A percentile compares a stretch with the other conserved stretches of the same genome.
phyloP scores from a whole-genome alignment of 2,797 vertebrate genomes.

The Oreochromis mossambicus region DNA sequence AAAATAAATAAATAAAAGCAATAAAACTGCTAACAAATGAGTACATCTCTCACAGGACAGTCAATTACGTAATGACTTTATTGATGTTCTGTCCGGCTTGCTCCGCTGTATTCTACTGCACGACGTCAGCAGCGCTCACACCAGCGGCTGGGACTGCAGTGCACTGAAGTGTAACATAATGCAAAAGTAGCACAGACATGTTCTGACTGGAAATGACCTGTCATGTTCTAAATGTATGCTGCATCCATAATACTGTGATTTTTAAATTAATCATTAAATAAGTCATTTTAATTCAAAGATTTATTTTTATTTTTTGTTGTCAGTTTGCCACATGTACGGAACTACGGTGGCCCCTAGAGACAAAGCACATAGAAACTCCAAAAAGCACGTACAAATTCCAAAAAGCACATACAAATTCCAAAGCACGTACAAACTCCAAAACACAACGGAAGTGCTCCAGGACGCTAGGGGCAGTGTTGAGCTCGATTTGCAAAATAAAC shows the following conservation, averaged over 20 bases:
- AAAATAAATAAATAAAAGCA: not conserved
- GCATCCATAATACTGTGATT: not conserved
- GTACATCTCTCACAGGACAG: constrained; percentile 22
- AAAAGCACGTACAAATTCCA: not conserved
- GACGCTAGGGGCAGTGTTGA: not conserved
- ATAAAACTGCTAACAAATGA: constrained; percentile 41
- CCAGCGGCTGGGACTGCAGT: not conserved
- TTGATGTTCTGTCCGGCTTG: constrained; percentile 44
- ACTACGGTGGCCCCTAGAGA: not conserved
- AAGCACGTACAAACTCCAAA: not conserved
- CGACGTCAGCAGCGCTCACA: constrained; percentile 40
- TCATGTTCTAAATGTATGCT: not conserved
- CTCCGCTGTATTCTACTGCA: constrained; percentile 12
- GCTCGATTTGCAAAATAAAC: not conserved
- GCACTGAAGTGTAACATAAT: constrained; percentile 5
- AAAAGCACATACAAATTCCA: rapidly evolving
- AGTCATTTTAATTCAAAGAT: not conserved
- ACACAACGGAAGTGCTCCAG: not conserved
- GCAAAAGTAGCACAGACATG: constrained; percentile 24
- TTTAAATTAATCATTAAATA: not conserved
- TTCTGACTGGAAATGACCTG: not conserved
- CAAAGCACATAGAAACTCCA: not conserved
- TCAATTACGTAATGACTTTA: constrained; percentile 67
- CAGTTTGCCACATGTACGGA: not conserved
- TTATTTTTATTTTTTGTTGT: not conserved